Evolutionary conservation across 2,113 vertebrate species (phyloP).

Genomic region (Xenopus laevis): DNA sequence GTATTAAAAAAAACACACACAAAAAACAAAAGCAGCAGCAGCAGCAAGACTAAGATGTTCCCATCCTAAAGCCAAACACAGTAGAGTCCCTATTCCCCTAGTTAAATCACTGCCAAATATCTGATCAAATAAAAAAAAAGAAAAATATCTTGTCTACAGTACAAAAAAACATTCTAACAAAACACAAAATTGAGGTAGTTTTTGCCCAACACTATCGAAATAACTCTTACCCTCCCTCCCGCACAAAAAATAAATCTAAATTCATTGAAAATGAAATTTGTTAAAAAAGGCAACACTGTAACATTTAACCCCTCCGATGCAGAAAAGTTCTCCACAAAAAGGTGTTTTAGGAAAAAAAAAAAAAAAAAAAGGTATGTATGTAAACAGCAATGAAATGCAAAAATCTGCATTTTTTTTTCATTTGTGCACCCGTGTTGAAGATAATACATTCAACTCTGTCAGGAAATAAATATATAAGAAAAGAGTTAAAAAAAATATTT

Average conservation of each 20-base stretch:
- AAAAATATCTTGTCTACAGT: conserved; percentile 10
- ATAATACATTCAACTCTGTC: conserved; percentile 99
- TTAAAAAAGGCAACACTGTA: conserved; percentile 32
- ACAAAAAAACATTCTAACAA: conserved; percentile 20
- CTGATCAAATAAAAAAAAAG: too few species aligned
- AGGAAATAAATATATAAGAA: conserved; percentile 99
- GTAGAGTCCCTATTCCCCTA: background rate
- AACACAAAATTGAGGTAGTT: conserved; percentile 37
- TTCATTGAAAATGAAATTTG: conserved; percentile 12
- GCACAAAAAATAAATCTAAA: conserved; percentile 23
- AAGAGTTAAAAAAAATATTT: conserved; percentile 73
- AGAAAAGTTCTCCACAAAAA: conserved; percentile 50
- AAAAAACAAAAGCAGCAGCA: too few species aligned
- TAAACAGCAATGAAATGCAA: conserved; percentile 38
- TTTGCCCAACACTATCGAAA: conserved; percentile 28
- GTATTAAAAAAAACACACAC: too few species aligned
- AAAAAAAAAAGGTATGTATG: conserved; percentile 7
- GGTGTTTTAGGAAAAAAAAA: conserved; percentile 48
- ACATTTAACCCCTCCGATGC: conserved; percentile 10
- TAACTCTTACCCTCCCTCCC: conserved; percentile 25
- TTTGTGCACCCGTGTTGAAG: conserved; percentile 89
- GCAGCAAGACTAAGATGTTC: too few species aligned
- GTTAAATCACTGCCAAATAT: conserved; percentile 9
- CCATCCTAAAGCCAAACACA: conserved; percentile 29
- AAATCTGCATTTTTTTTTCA: conserved; percentile 21